These are phyloP conservation scores for Oxycera nigricornis DNA, from an alignment of 2,888 invertebrate species.

Conservation along the genomic window DNA sequence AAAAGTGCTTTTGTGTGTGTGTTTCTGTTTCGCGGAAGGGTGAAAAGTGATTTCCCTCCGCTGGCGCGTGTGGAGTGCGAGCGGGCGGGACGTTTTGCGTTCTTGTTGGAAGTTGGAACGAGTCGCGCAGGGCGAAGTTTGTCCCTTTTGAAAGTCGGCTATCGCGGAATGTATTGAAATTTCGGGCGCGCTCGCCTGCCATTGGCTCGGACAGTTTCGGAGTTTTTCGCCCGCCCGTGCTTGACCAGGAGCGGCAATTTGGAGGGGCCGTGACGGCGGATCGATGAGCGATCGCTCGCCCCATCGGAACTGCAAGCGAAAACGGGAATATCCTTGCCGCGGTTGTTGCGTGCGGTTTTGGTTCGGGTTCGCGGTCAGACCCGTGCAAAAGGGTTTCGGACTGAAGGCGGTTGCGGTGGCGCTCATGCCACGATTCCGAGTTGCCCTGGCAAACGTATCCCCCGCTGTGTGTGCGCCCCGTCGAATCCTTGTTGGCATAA, in stretches of 20 bases:
- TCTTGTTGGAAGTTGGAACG: background rate
- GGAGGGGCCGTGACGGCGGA: background rate
- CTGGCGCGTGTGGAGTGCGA: slow-evolving; percentile 8
- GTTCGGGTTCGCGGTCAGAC: background rate
- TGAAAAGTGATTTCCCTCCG: background rate
- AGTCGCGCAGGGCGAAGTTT: background rate
- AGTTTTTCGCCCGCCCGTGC: background rate
- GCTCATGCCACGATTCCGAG: background rate
- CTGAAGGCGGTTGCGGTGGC: background rate
- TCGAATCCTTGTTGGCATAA: background rate
- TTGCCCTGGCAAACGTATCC: background rate
- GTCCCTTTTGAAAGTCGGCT: background rate
- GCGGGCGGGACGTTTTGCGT: background rate
- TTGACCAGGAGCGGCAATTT: too few relatives aligned
- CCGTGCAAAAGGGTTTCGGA: background rate
- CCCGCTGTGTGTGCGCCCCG: background rate
- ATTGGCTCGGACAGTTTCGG: background rate
- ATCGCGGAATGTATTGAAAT: background rate
- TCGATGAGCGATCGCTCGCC: background rate
- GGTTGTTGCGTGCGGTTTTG: background rate
- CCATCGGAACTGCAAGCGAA: background rate
- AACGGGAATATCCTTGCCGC: background rate
- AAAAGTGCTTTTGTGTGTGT: too few relatives aligned
- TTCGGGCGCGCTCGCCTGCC: slow-evolving; percentile 1
- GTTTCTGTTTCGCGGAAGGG: too few relatives aligned